phyloP scores from a whole-genome alignment of 1,140 invertebrate genomes.

The Cotesia glomerata region DNA sequence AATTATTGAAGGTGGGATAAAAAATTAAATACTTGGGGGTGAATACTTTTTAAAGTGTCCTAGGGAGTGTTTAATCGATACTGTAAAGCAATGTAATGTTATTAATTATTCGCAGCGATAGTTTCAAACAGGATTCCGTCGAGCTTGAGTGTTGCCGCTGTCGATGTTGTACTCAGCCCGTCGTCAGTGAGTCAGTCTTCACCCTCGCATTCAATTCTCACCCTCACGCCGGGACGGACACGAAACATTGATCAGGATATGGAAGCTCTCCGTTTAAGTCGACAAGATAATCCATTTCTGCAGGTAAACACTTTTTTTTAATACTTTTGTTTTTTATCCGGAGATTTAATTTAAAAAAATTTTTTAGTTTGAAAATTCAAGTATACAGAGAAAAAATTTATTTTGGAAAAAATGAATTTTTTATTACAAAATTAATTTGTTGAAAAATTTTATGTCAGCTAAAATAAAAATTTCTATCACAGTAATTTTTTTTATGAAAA shows the following conservation, averaged over 20 bases:
- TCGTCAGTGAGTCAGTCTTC: conserved; percentile 56
- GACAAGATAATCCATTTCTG: conserved; percentile 84
- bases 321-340: background rate
- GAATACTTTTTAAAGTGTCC: background rate
- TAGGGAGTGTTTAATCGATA: background rate
- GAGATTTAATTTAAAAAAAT: background rate
- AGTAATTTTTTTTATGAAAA: too few species aligned
- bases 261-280: conserved; percentile 77
- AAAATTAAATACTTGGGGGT: background rate
- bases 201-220: conserved; percentile 68
- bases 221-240: conserved; percentile 74
- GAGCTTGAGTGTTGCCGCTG: conserved; percentile 62
- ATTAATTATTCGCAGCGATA: conserved; percentile 45
- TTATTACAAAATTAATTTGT: too few species aligned
- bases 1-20: background rate
- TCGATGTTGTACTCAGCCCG: conserved; percentile 58
- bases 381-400: too few species aligned
- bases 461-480: too few species aligned
- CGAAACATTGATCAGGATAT: conserved; percentile 84
- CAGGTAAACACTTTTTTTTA: conserved; percentile 62
- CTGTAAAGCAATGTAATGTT: conserved; percentile 38
- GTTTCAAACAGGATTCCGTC: conserved; percentile 60
- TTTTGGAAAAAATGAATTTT: too few species aligned
- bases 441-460: too few species aligned
- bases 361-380: background rate